Conservation (phyloP, 2,113 vertebrate species). For the Tichodroma muraria region DNA sequence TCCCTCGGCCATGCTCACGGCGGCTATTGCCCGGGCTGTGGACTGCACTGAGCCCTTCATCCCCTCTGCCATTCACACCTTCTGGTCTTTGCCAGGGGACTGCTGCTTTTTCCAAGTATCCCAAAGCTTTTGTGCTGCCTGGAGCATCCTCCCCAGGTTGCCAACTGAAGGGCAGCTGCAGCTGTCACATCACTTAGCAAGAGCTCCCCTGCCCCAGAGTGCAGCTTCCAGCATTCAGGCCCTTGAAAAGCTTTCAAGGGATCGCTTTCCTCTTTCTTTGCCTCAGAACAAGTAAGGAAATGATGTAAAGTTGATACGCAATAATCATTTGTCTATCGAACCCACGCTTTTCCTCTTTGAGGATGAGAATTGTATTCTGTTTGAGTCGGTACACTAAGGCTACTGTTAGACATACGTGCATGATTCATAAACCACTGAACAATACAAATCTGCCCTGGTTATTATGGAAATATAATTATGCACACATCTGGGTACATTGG, state of each 20-base stretch:
- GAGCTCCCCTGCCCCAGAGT: background rate
- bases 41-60: too few relatives aligned
- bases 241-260: background rate
- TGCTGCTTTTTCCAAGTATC: background rate
- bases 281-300: background rate
- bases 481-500: background rate
- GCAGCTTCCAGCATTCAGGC: background rate
- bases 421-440: background rate
- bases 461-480: background rate
- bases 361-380: background rate
- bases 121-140: background rate
- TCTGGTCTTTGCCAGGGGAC: rapidly evolving
- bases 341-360: background rate
- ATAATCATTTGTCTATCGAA: background rate
- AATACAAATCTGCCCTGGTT: background rate
- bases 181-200: rapidly evolving
- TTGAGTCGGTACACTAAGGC: background rate
- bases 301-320: background rate
- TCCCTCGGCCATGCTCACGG: background rate
- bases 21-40: background rate
- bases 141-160: background rate
- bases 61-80: rapidly evolving
- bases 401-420: background rate
- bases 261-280: background rate
- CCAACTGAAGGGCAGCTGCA: background rate